Base-by-base conservation (phyloP, 2,113 vertebrate genomes). In the Chaetodon trifascialis region DNA sequence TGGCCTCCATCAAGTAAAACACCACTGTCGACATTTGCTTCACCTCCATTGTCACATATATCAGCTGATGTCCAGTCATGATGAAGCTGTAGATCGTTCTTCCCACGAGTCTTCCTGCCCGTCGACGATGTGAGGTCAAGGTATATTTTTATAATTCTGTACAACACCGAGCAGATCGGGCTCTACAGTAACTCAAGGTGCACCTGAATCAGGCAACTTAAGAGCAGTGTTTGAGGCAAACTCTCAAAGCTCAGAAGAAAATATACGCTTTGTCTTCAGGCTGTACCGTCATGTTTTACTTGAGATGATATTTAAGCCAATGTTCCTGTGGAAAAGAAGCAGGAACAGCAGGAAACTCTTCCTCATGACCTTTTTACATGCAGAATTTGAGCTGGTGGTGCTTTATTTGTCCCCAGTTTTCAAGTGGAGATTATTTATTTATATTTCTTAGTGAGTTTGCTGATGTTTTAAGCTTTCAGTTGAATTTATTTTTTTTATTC, bases 1-100 rank as follows among this genome's bases (percentile, higher is more conserved):
- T 95, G 86, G 90, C 92, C 11, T 83, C 91, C 68, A 75, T 44
- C 80, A 95, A 95, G 84, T 95, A 82, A 93, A 69, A 38, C 44
- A 11, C 6, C 51, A 5, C 14, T 0, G 2, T 1, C 42, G 19
- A 17, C 44, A 5, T 42, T 8, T 4, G 1, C 72, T 46, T 40
- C 74, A 60, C 76, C 71, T 30, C 21, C 46, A 11, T 4, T 25
- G 70, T 60, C 42, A 62, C 67, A 30, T 40, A 8, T 17, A 63
- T 58, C 36, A 72, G 54, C 83, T 71, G 55, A 76, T 17, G 38
- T 73, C 21, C 42, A 62, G 16, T 73, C 65, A 16, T 1, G 7
- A 23, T 16, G 59, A 75, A 11, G 71, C 23, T 46, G 36, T 60
- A 54, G 62, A 40, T 66, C 6, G 16, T 58, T 55, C 76, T 40